phyloP scores from a whole-genome alignment of 2,888 invertebrate species.

The Leptinotarsa haldemani region DNA sequence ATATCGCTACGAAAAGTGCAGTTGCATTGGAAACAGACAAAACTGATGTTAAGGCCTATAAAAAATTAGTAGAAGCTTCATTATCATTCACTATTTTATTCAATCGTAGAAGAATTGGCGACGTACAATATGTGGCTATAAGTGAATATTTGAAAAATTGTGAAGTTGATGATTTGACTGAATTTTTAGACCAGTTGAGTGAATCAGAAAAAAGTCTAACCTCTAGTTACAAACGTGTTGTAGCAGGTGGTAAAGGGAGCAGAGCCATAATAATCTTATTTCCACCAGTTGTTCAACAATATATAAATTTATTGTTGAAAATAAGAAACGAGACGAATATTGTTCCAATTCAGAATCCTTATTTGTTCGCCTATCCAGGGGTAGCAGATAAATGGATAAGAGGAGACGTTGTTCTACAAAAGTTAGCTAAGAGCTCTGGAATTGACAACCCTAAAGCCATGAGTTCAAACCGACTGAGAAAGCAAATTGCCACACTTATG shows the following conservation, averaged over 20 bases:
- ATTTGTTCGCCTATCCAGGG: background rate
- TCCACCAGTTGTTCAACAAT: slow-evolving; percentile 10
- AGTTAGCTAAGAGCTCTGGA: background rate
- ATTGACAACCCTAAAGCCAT: background rate
- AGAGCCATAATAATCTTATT: slow-evolving; percentile 35
- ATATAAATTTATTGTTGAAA: background rate
- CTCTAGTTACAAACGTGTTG: slow-evolving; percentile 41
- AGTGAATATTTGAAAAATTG: slow-evolving; percentile 37
- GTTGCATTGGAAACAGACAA: slow-evolving; percentile 31
- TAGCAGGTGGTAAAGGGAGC: slow-evolving; percentile 44
- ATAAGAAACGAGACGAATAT: background rate
- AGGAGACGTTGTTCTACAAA: background rate
- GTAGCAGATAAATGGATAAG: background rate
- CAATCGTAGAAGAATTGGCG: slow-evolving; percentile 50
- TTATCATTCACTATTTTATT: slow-evolving; percentile 46
- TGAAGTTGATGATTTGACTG: slow-evolving; percentile 32
- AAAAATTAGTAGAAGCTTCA: slow-evolving; percentile 43
- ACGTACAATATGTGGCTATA: slow-evolving; percentile 48
- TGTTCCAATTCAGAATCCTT: background rate
- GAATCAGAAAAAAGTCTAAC: slow-evolving; percentile 47
- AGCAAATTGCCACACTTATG: background rate
- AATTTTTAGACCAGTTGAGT: slow-evolving; percentile 37
- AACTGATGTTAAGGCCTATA: slow-evolving; percentile 35
- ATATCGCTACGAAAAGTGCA: slow-evolving; percentile 36
- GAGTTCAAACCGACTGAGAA: background rate